A percentile compares a stretch with the other conserved stretches of the same genome.
Evolutionary conservation across 2,888 invertebrate genomes (phyloP).

Genomic region (Thalpophila matura): DNA sequence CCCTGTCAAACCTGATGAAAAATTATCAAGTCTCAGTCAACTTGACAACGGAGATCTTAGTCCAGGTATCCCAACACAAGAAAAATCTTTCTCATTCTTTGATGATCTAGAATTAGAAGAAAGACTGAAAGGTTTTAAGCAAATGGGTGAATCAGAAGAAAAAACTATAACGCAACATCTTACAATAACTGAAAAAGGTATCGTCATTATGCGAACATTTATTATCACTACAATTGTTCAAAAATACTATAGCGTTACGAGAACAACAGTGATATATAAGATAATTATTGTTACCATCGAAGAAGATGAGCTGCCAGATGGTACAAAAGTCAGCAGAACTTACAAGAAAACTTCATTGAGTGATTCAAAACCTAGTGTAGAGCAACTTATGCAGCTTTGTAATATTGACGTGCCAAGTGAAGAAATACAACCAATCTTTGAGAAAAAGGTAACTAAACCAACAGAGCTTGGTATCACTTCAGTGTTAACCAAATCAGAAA

Average conservation of each 20-base stretch:
- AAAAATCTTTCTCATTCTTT: slow-evolving; percentile 34
- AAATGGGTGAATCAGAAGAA: slow-evolving; percentile 48
- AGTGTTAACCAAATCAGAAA: slow-evolving; percentile 6
- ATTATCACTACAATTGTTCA: slow-evolving; percentile 50
- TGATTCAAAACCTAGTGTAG: slow-evolving; percentile 40
- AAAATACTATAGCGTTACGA: slow-evolving; percentile 41
- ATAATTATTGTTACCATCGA: slow-evolving; percentile 43
- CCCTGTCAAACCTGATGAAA: not conserved
- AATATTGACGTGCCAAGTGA: not conserved
- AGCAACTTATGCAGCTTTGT: slow-evolving; percentile 40
- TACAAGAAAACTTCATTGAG: slow-evolving; percentile 34
- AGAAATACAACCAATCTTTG: not conserved
- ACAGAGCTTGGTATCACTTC: not conserved
- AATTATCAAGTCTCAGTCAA: not conserved
- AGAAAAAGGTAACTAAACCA: not conserved
- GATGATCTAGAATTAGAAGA: slow-evolving; percentile 39
- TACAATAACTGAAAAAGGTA: slow-evolving; percentile 40
- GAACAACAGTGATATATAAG: slow-evolving; percentile 41
- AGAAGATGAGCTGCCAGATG: slow-evolving; percentile 55
- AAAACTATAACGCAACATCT: slow-evolving; percentile 36
- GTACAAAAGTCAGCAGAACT: slow-evolving; percentile 43
- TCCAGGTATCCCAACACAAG: slow-evolving; percentile 31
- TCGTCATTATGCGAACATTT: slow-evolving; percentile 42
- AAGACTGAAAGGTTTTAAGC: slow-evolving; percentile 43
- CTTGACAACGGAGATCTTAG: slow-evolving; percentile 32